Percentiles rank a stretch among this genome's conserved stretches.
phyloP scores from a whole-genome alignment of 2,113 vertebrate species.

The Triplophysa rosa region DNA sequence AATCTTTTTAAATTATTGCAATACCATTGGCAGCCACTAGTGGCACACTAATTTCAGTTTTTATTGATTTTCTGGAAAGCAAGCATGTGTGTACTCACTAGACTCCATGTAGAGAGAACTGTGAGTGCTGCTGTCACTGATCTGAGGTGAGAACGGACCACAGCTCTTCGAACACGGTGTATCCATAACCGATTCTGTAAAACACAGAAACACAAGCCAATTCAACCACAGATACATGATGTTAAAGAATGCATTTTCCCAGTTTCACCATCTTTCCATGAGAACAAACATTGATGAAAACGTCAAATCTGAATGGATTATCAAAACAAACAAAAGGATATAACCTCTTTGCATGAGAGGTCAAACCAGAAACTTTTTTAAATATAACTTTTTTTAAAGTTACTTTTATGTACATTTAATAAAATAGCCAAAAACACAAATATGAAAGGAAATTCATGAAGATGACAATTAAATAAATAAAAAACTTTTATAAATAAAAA shows the following conservation, averaged over 20 bases:
- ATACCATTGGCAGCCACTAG: neutral
- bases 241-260: neutral
- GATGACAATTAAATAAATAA: no score
- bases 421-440: neutral
- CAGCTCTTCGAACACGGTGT: slow-evolving; percentile 67
- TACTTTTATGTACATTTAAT: neutral
- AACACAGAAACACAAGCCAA: slow-evolving; percentile 28
- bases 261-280: neutral
- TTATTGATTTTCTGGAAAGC: neutral
- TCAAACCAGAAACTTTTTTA: neutral
- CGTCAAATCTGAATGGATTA: neutral
- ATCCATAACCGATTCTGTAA: slow-evolving; percentile 77
- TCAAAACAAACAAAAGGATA: neutral
- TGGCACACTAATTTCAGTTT: neutral
- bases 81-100: slow-evolving; percentile 68
- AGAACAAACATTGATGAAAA: neutral
- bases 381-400: no score
- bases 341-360: neutral
- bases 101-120: slow-evolving; percentile 86
- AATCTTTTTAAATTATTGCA: no score
- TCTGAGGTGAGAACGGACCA: slow-evolving; percentile 73
- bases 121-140: slow-evolving; percentile 74
- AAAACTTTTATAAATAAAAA: no score
- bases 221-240: slow-evolving; percentile 20
- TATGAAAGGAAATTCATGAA: no score